Conservation (phyloP, 2,797 vertebrate genomes). For the Clarias pachynema region DNA sequence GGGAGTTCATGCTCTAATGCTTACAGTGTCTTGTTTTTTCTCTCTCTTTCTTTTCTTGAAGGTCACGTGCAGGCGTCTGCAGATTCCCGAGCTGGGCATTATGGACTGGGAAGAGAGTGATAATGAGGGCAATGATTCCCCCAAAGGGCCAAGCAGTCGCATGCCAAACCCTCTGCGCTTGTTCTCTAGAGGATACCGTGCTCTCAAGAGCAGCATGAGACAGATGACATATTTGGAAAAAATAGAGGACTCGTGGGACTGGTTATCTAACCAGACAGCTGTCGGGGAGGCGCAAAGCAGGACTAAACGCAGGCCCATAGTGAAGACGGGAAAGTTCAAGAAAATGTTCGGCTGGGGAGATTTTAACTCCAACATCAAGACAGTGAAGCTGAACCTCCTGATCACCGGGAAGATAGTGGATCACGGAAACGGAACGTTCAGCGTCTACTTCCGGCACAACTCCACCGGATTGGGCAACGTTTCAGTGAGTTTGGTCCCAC, state of each 20-base stretch:
- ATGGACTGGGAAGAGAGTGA: constrained; percentile 88
- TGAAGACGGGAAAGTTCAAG: constrained; percentile 99
- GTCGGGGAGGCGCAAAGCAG: constrained; percentile 86
- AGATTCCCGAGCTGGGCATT: constrained; percentile 76
- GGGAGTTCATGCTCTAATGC: constrained; percentile 23
- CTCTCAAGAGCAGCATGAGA: constrained; percentile 80
- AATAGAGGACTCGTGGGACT: constrained; percentile 96
- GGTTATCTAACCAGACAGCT: constrained; percentile 97
- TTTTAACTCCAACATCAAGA: constrained; percentile 99
- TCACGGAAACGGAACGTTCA: constrained; percentile 98
- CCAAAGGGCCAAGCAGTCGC: constrained; percentile 82
- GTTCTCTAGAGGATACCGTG: constrained; percentile 88
- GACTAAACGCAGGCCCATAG: constrained; percentile 98
- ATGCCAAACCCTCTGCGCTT: constrained; percentile 90
- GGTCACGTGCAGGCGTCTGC: constrained; percentile 83
- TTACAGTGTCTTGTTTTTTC: constrained; percentile 17
- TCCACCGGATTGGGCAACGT: constrained; percentile 96
- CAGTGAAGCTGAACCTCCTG: constrained; percentile 95
- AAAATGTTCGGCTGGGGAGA: constrained; percentile 99
- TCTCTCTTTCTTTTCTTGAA: constrained; percentile 68
- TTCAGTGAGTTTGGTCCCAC: constrained; percentile 96
- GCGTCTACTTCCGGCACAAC: constrained; percentile 98
- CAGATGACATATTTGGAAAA: constrained; percentile 88
- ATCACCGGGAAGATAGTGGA: constrained; percentile 99
- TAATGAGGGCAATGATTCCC: constrained; percentile 80